Evolutionary conservation across 2,888 invertebrate species (phyloP).

Genomic region (Exocentrus adspersus): DNA sequence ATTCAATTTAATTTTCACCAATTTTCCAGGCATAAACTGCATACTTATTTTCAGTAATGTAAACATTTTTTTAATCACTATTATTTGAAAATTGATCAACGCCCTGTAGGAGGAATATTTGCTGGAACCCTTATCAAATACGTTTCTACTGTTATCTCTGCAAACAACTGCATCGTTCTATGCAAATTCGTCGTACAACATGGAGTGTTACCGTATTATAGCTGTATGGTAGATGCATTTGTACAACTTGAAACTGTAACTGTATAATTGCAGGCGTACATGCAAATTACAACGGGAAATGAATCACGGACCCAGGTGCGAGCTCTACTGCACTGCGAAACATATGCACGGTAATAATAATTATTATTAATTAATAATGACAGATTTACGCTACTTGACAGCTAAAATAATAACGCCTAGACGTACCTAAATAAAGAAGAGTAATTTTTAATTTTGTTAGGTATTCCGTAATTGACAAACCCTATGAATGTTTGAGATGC

Average conservation of each 20-base stretch:
- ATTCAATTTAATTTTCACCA: too few species aligned
- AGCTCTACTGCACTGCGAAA: background rate
- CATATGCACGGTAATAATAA: background rate
- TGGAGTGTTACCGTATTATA: background rate
- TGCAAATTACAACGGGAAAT: constrained; percentile 29
- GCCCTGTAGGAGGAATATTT: background rate
- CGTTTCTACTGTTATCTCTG: background rate
- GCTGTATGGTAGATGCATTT: constrained; percentile 5
- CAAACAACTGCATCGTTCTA: constrained; percentile 16
- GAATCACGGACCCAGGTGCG: constrained; percentile 31
- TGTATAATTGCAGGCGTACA: constrained; percentile 32
- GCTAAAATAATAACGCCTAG: too few species aligned
- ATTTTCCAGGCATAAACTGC: too few species aligned
- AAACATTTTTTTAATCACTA: too few species aligned
- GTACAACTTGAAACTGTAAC: constrained; percentile 30
- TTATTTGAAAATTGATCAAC: too few species aligned
- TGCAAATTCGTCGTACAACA: constrained; percentile 13
- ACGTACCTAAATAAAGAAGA: too few species aligned
- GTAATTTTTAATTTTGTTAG: too few species aligned
- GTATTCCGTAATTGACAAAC: too few species aligned
- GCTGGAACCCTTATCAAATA: background rate
- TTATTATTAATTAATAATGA: background rate
- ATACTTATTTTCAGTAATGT: too few species aligned
- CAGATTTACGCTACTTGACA: background rate
- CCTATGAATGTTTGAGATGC: too few species aligned